Base-by-base conservation (phyloP, 2,797 vertebrate genomes). In the Gallinago solitaria region DNA sequence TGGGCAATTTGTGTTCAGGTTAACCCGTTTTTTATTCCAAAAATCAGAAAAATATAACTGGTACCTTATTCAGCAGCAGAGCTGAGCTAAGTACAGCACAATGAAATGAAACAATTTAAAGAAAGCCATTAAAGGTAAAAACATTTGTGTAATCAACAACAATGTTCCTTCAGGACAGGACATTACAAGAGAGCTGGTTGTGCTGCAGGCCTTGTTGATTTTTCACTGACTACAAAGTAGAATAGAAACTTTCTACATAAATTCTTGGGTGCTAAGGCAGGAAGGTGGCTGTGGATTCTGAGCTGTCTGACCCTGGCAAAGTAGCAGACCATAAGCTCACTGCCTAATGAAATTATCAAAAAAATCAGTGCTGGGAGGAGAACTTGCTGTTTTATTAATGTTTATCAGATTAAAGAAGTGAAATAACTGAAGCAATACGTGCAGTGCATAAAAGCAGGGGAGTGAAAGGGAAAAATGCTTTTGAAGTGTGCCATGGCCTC, bases 371-470 rank as follows among this genome's bases (percentile, higher is more conserved):
- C 78, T 75, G 68, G 45, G 71, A 83, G 78, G 45, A 87, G 47
- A 65, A 57, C 61, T 90, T 71, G 53, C 56, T 54, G 14, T 39
- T 95, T 94, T 77, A 78, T 83, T 92, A 64, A 83, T 85, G 59
- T 75, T 87, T 61, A 68, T 94, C 78, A 78, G 77, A 93, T 92
- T 89, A 89, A 90, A 94, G 35, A 63, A 82, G 45, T 64, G 60
- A 87, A 93, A 74, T 87, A 93, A 48, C 41, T 24, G 41, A 75
- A 87, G 64, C 50, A 87, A 23, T 65, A 39, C 32, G n/a, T 79
- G 45, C 45, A 39, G 51, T 30, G 70, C 83, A 64, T 87, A 81
- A 93, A 97, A 95, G 95, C 95, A 96, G 71, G 43, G 56, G n/a
- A 71, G 37, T 19, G 54, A 77, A 86, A 82, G 74, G 67, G 11